Percentiles rank a stretch among this genome's conserved stretches.
Evolutionary conservation across 2,888 invertebrate genomes (phyloP).

Genomic region (Leucozona laternaria): DNA sequence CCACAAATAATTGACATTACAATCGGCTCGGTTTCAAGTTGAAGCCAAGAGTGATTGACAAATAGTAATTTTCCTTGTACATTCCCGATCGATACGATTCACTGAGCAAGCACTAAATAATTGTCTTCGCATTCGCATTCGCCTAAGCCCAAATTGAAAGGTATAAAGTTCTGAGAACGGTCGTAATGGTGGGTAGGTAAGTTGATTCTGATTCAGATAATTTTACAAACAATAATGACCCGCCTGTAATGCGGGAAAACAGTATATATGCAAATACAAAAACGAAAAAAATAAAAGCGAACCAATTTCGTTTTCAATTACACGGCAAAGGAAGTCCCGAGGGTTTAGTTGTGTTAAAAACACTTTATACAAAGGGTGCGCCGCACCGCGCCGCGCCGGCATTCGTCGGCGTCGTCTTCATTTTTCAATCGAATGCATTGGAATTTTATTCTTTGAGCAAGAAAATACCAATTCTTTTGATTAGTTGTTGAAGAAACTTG

Average conservation of each 20-base stretch:
- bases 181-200: conserved; percentile 25
- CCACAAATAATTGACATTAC: conserved; percentile 74
- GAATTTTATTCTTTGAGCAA: conserved; percentile 9
- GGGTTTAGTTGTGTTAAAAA: conserved; percentile 1
- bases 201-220: conserved; percentile 53
- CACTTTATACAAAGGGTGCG: background rate
- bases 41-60: conserved; percentile 68
- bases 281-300: conserved; percentile 14
- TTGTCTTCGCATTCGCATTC: too few species aligned
- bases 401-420: background rate
- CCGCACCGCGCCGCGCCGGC: too few species aligned
- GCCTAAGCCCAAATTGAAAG: background rate
- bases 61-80: conserved; percentile 58
- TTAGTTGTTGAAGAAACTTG: background rate
- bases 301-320: conserved; percentile 50
- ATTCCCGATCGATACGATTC: conserved; percentile 47
- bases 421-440: conserved; percentile 13
- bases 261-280: conserved; percentile 43
- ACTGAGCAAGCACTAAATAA: conserved; percentile 15
- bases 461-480: conserved; percentile 10
- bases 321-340: conserved; percentile 11
- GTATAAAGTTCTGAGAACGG: conserved; percentile 31
- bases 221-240: conserved; percentile 38
- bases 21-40: conserved; percentile 45
- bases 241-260: conserved; percentile 56